Percentiles rank a stretch among this genome's conserved stretches.
Conservation (phyloP, 2,113 vertebrate species). For the Uria lomvia region DNA sequence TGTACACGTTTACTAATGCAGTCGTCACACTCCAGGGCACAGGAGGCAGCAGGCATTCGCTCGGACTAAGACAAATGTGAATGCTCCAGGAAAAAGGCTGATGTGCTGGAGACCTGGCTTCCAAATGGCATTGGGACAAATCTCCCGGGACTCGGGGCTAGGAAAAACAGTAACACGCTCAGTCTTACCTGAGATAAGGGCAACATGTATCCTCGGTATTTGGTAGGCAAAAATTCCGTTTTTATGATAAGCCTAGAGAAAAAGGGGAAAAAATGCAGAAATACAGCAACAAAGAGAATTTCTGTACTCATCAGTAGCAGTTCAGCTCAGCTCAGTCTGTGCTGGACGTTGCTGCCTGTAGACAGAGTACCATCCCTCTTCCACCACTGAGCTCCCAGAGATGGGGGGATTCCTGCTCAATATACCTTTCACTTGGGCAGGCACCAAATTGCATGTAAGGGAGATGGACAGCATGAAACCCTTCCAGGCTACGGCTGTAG, state of each 20-base stretch:
- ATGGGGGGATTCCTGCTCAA: neutral
- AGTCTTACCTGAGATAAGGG: slow-evolving; percentile 87
- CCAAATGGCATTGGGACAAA: neutral
- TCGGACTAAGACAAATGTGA: neutral
- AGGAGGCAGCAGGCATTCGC: neutral
- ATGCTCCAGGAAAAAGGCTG: neutral
- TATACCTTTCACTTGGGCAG: neutral
- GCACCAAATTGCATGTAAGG: neutral
- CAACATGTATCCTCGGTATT: slow-evolving; percentile 83
- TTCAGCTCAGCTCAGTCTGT: neutral
- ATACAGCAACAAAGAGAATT: neutral
- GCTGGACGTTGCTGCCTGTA: accelerated
- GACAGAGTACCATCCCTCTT: neutral
- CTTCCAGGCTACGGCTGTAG: neutral
- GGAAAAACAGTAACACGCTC: neutral
- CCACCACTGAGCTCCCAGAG: neutral
- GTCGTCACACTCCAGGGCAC: accelerated
- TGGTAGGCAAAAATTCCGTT: slow-evolving; percentile 92
- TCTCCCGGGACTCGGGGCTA: accelerated
- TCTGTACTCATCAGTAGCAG: neutral
- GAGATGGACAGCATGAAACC: neutral
- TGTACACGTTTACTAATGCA: neutral
- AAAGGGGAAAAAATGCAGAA: neutral
- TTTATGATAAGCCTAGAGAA: slow-evolving; percentile 87
- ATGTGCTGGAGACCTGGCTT: neutral